Evolutionary conservation across 2,113 vertebrate genomes (phyloP).

Genomic region (Paramisgurnus dabryanus): DNA sequence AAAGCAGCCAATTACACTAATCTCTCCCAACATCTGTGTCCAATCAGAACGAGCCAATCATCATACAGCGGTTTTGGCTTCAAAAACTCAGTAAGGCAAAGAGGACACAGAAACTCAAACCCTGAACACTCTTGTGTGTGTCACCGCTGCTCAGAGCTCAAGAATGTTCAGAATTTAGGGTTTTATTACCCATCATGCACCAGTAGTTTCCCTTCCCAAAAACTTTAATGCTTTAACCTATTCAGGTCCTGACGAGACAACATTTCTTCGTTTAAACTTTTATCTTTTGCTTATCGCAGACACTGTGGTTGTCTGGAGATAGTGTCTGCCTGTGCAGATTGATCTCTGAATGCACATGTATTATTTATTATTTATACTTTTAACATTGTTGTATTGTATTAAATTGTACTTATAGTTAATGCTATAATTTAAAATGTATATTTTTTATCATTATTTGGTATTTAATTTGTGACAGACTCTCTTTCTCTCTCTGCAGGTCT

Average conservation of each 20-base stretch:
- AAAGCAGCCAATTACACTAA: constrained; percentile 54
- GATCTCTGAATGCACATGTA: no score
- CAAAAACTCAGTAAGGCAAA: constrained; percentile 61
- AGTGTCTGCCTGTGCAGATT: no score
- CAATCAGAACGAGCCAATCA: constrained; percentile 65
- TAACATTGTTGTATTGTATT: no score
- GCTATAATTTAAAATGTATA: no score
- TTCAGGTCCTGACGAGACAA: neutral
- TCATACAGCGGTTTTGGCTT: constrained; percentile 55
- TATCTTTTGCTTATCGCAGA: neutral
- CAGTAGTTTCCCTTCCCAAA: constrained; percentile 3
- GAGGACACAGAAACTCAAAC: constrained; percentile 46
- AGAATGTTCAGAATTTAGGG: constrained; percentile 33
- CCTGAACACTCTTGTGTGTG: constrained; percentile 24
- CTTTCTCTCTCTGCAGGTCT: constrained; percentile 75
- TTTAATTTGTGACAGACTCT: constrained; percentile 28
- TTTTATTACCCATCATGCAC: constrained; percentile 35
- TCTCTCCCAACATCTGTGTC: constrained; percentile 68
- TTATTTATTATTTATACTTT: no score
- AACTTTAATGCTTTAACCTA: neutral
- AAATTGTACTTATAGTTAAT: no score
- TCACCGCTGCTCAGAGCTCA: constrained; percentile 9
- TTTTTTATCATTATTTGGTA: neutral
- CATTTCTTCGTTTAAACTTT: neutral
- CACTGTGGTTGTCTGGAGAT: no score